These are phyloP conservation scores for Spialia ferax DNA, from an alignment of 2,888 invertebrate species.

Conservation along the genomic window DNA sequence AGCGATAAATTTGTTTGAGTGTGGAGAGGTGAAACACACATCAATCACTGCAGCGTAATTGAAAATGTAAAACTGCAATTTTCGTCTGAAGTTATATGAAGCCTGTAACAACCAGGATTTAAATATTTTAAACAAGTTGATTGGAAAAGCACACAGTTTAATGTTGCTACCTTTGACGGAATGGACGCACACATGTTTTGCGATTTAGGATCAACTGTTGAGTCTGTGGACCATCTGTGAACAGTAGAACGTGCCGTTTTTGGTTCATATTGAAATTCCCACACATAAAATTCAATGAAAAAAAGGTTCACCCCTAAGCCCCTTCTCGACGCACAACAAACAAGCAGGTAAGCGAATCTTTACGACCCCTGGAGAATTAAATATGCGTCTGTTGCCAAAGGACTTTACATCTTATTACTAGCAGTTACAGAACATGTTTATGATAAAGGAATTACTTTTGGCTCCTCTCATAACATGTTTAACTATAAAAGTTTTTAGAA, in stretches of 20 bases:
- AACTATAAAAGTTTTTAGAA: slow-evolving; percentile 25
- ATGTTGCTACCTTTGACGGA: slow-evolving; percentile 51
- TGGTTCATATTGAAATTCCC: slow-evolving; percentile 82
- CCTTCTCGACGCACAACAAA: slow-evolving; percentile 81
- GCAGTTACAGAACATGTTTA: slow-evolving; percentile 64
- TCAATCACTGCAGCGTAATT: slow-evolving; percentile 76
- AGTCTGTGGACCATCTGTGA: slow-evolving; percentile 79
- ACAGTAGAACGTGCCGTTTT: slow-evolving; percentile 81
- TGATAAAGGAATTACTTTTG: slow-evolving; percentile 49
- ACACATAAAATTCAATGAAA: slow-evolving; percentile 83
- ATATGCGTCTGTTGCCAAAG: slow-evolving; percentile 68
- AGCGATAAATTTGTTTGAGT: slow-evolving; percentile 76
- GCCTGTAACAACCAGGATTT: not conserved
- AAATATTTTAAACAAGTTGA: not conserved
- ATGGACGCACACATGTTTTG: slow-evolving; percentile 74
- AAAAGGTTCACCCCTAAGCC: slow-evolving; percentile 77
- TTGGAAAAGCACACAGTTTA: not conserved
- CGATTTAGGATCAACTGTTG: slow-evolving; percentile 73
- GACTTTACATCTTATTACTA: slow-evolving; percentile 78
- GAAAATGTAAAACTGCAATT: slow-evolving; percentile 73
- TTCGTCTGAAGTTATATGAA: slow-evolving; percentile 63
- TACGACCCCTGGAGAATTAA: slow-evolving; percentile 77
- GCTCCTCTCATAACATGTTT: slow-evolving; percentile 20
- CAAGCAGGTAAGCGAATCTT: slow-evolving; percentile 85
- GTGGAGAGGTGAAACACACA: slow-evolving; percentile 69